Percentiles rank a stretch among this genome's conserved stretches.
Evolutionary conservation across 2,797 vertebrate genomes (phyloP).

Genomic region (Hypotaenidia okinawae): DNA sequence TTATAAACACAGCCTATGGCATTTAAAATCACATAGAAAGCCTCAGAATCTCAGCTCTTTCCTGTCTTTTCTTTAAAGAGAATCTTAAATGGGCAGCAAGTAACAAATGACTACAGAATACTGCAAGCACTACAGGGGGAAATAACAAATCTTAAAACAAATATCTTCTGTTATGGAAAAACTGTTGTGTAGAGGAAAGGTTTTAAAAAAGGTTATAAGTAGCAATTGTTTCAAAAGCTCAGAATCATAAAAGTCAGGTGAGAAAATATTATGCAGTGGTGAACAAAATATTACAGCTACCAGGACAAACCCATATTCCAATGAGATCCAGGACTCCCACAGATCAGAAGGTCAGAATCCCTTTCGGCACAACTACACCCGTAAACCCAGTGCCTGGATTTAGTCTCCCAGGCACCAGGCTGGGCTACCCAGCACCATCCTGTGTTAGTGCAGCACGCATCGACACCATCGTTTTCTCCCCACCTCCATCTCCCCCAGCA

Average conservation of each 20-base stretch:
- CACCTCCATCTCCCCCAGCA: not conserved
- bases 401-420: not conserved
- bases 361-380: not conserved
- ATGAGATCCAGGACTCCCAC: not conserved
- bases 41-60: not conserved
- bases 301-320: not conserved
- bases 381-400: not conserved
- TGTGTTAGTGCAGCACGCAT: no score
- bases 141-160: not conserved
- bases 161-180: not conserved
- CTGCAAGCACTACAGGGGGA: not conserved
- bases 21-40: not conserved
- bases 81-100: not conserved
- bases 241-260: not conserved
- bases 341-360: not conserved
- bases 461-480: rapidly evolving
- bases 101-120: not conserved
- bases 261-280: not conserved
- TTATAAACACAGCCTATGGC: not conserved
- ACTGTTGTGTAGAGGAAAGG: not conserved
- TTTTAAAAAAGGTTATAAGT: not conserved
- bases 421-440: not conserved
- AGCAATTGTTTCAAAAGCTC: not conserved
- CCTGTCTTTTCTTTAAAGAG: not conserved
- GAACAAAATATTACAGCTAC: not conserved